A percentile compares a stretch with the other conserved stretches of the same genome.
These are phyloP conservation scores for Coelinius sp. DNA, from an alignment of 2,888 invertebrate species.

Conservation along the genomic window DNA sequence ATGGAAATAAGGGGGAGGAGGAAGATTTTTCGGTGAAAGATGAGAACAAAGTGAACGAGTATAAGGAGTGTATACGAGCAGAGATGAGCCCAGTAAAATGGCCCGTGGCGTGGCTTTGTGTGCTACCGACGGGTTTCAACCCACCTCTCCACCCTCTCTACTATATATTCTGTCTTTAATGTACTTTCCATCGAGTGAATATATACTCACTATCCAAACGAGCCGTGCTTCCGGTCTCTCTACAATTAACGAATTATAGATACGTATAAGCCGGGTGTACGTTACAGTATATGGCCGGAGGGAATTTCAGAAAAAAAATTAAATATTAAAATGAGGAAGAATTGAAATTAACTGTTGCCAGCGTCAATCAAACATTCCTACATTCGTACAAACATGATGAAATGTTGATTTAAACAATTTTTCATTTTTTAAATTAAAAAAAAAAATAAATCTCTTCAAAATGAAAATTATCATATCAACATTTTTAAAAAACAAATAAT, in stretches of 20 bases:
- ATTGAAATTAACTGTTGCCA: background rate
- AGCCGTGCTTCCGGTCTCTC: constrained; percentile 33
- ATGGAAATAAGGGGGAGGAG: background rate
- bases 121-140: constrained; percentile 43
- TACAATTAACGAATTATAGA: constrained; percentile 41
- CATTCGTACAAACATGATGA: constrained; percentile 4
- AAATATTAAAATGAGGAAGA: background rate
- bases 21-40: constrained; percentile 25
- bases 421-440: background rate
- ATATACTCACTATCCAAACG: constrained; percentile 31
- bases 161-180: constrained; percentile 30
- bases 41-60: constrained; percentile 41
- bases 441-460: too few species aligned
- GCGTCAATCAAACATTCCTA: background rate
- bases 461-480: background rate
- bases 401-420: background rate
- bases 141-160: constrained; percentile 31
- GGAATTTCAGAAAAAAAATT: background rate
- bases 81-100: constrained; percentile 44
- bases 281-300: background rate
- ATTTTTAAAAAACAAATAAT: too few species aligned
- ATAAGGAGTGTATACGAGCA: constrained; percentile 26
- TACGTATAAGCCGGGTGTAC: constrained; percentile 19
- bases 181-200: constrained; percentile 30
- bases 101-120: constrained; percentile 48